Evolutionary conservation across 2,113 vertebrate species (phyloP), one percentile per base, ranked within the genome.

Genomic region (Macquaria australasica): DNA sequence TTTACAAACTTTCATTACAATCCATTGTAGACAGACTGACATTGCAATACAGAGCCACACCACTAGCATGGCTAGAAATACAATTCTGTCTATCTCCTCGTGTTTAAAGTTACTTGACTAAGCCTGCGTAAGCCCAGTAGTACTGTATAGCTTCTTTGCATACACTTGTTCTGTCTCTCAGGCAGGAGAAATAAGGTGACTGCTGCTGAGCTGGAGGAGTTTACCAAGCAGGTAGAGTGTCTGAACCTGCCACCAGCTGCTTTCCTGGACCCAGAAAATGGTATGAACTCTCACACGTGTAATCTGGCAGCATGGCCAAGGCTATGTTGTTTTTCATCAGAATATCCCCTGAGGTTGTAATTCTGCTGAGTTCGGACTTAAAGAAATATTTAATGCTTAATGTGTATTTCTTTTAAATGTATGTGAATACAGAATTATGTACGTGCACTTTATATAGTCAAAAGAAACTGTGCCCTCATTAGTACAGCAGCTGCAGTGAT

Each of bases 121-220:
- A 58, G 3, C 34, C 3, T 34, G 18, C 53, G 10, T 50, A 50
- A 50, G 15, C 48, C 15, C 48, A 55, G 53, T 23, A 23, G 20
- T 55, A 8, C 53, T 23, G 5, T 23, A 23, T 51, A 3, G 1
- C 43, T 45, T 28, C 8, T 34, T 56, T 25, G 5, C 62, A 43
- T 2, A 39, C 16, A 23, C 12, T 50, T 60, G 16, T 41, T 89
- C 4, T 88, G 73, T 84, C 41, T 66, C 25, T 6, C 62, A 94
- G 93, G 84, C 63, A 87, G 3, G 73, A 84, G 92, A 77, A 0
- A 0, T 1, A 63, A 23, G 5, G 48, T 93, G 37, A 82, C 55
- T 4, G 48, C 16, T 70, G 70, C 77, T 60, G 91, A 94, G 64
- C 25, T 88, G 58, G 58, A 86, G 0, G 87, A 93, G 50, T 93